Conservation (phyloP, 2,797 vertebrate species). For the Balearica regulorum region DNA sequence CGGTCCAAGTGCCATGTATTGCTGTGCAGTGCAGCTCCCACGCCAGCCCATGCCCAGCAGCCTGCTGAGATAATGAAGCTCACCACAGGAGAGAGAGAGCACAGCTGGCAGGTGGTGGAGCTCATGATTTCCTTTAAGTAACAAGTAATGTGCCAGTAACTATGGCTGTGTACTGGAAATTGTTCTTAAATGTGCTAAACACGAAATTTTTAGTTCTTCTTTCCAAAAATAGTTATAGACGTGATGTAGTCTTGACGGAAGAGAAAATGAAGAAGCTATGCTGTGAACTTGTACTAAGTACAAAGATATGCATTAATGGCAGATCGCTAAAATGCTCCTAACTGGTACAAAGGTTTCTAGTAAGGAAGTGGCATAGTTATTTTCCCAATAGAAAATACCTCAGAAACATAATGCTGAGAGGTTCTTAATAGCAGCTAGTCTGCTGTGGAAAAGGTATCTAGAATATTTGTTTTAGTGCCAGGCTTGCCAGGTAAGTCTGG, state of each 20-base stretch:
- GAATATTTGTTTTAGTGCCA: not conserved
- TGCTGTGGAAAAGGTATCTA: not conserved
- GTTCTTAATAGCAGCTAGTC: not conserved
- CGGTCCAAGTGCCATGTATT: accelerated
- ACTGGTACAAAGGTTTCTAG: not conserved
- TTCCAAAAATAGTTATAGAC: not conserved
- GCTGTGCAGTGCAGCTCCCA: not conserved
- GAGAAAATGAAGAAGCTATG: not conserved
- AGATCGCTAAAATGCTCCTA: not conserved
- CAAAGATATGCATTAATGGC: not conserved
- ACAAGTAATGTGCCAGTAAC: not conserved
- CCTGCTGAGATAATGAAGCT: not conserved
- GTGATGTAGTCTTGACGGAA: not conserved
- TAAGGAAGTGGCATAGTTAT: not conserved
- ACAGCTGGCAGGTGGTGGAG: not conserved
- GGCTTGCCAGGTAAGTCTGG: not conserved
- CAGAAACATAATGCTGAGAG: not conserved
- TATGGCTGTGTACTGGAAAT: not conserved
- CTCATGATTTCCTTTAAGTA: not conserved
- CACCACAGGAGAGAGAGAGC: not conserved
- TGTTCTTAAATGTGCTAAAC: not conserved
- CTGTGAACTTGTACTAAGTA: not conserved
- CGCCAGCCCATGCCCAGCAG: accelerated
- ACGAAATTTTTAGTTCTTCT: not conserved
- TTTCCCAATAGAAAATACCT: not conserved